Conservation (phyloP, 2,888 invertebrate species). For the Salticus scenicus region DNA sequence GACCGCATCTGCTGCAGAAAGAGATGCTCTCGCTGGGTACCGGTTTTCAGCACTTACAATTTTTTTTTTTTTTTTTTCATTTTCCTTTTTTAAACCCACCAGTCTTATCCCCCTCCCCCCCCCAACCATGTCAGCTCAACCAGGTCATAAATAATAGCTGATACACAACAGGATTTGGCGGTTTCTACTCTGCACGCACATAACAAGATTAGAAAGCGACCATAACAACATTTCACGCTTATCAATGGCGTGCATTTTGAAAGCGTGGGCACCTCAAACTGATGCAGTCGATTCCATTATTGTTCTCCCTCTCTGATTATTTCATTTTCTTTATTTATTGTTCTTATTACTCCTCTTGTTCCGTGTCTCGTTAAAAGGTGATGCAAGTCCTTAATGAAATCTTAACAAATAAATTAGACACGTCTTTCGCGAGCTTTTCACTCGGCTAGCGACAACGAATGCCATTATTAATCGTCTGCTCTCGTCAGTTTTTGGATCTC, state of each 20-base stretch:
- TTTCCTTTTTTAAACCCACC: neutral
- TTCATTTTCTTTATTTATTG: neutral
- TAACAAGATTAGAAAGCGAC: constrained; percentile 36
- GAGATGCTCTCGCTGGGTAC: neutral
- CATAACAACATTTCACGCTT: constrained; percentile 25
- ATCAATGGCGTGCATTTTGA: constrained; percentile 22
- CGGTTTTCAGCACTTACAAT: constrained; percentile 28
- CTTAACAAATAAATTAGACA: constrained; percentile 20
- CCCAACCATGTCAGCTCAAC: neutral
- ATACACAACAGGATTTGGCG: constrained; percentile 32
- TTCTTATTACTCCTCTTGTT: neutral
- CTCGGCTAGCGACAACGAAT: neutral
- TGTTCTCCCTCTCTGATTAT: neutral
- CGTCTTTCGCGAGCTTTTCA: neutral
- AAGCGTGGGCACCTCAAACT: constrained; percentile 2
- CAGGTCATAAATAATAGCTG: constrained; percentile 32
- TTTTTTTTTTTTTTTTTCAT: neutral
- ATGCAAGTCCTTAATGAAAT: constrained; percentile 24
- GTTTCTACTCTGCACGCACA: neutral
- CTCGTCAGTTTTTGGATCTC: neutral
- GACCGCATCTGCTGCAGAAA: neutral
- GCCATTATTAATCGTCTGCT: neutral
- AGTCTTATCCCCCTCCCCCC: neutral
- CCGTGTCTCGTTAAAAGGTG: constrained; percentile 18
- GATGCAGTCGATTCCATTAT: constrained; percentile 12